Evolutionary conservation across 1,140 invertebrate genomes (phyloP), one percentile per base, ranked within the genome.

Genomic region (Pissodes strobi): DNA sequence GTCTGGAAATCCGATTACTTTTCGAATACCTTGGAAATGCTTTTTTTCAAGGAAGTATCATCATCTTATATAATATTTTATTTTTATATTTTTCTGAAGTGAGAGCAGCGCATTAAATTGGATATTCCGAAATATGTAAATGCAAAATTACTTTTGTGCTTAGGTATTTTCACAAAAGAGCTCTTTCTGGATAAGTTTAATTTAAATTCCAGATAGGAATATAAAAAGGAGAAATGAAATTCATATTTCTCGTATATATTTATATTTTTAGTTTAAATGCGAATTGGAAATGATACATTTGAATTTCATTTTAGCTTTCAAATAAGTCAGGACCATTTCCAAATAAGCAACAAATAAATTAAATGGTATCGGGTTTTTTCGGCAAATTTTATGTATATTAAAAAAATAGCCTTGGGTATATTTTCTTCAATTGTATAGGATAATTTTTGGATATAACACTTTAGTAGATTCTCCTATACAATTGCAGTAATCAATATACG

Each of bases 121-220:
- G 51, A 53, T 53, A 38, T 53, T 53, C 10, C 15, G 51, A 37
- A 53, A 53, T 53, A 53, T 53, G 51, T 38, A 53, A 53, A 53
- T 53, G 34, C 25, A 38, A 53, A 53, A 53, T 53, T 53, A 53
- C 51, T 53, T 53, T 53, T 53, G 51, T 53, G 51, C 51, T 53
- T 53, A 53, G 51, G 51, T 37, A 53, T 53, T 37, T 53, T 53
- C 51, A 19, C 15, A 38, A 38, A 21, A 21, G 34, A 19, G n/a
- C 51, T 27, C 22, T 13, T 13, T 49, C 19, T 49, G 21, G n/a
- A 49, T 19, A 49, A 22, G 46, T 49, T 49, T 49, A 49, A 49
- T 49, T 49, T 49, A 49, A 49, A 49, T 49, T 49, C 22, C 22
- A 30, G 46, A 49, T 49, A 30, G 22, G 21, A 22, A 22, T 17